These are phyloP conservation scores for Seriola dumerili DNA, from an alignment of 2,113 vertebrate species.

Conservation along the genomic window DNA sequence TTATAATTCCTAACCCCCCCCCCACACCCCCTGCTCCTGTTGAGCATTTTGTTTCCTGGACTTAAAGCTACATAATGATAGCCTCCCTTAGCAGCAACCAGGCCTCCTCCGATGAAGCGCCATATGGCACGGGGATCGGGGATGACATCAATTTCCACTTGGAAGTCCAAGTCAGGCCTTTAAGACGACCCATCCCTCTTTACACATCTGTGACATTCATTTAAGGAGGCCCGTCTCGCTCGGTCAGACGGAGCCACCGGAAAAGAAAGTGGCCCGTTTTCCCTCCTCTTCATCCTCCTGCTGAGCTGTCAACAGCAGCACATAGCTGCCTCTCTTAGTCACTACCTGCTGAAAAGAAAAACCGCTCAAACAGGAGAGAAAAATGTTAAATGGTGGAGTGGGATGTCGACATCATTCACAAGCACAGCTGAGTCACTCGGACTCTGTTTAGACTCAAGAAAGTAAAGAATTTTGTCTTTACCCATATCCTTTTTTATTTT, in stretches of 20 bases:
- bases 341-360: conserved; percentile 46
- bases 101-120: conserved; percentile 35
- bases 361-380: conserved; percentile 17
- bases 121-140: conserved; percentile 45
- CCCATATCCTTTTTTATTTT: not conserved
- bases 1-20: conserved; percentile 13
- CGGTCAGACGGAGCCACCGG: conserved; percentile 46
- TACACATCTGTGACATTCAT: conserved; percentile 74
- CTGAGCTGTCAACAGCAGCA: conserved; percentile 43
- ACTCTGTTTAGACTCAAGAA: conserved; percentile 3
- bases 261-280: conserved; percentile 53
- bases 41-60: conserved; percentile 60
- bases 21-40: conserved; percentile 15
- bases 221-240: conserved; percentile 38
- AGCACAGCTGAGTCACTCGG: conserved; percentile 55
- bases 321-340: conserved; percentile 60
- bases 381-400: conserved; percentile 20
- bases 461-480: conserved; percentile 2
- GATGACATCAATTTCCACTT: conserved; percentile 82
- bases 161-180: conserved; percentile 72
- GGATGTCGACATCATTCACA: conserved; percentile 31
- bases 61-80: conserved; percentile 70
- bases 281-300: conserved; percentile 23
- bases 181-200: conserved; percentile 61
- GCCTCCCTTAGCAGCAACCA: conserved; percentile 53